phyloP scores from a whole-genome alignment of 2,113 vertebrate genomes.

The Rhynchomys soricoides region DNA sequence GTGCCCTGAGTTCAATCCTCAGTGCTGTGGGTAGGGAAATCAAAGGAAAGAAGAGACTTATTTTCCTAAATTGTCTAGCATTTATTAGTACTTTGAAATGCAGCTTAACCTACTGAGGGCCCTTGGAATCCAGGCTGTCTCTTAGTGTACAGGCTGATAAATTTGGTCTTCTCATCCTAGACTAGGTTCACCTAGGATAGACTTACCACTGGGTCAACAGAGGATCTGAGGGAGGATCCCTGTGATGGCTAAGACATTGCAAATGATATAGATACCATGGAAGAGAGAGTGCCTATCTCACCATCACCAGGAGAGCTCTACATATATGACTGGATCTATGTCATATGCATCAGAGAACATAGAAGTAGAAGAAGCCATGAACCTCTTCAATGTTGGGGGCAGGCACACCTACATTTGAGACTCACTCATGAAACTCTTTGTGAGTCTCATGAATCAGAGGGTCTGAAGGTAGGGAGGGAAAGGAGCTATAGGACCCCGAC shows the following conservation, averaged over 20 bases:
- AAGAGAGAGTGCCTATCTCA: not conserved
- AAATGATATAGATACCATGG: not conserved
- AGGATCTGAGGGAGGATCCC: not conserved
- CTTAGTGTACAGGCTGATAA: not conserved
- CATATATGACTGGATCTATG: not conserved
- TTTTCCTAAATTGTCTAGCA: not conserved
- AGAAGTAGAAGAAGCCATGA: not conserved
- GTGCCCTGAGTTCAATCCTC: not conserved
- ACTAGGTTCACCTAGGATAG: not conserved
- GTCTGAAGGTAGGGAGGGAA: not conserved
- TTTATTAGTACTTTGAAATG: conserved; percentile 19
- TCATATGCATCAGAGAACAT: not conserved
- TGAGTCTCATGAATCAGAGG: not conserved
- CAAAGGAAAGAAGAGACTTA: not conserved
- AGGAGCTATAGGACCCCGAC: not conserved
- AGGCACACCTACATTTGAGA: not conserved
- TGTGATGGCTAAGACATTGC: not conserved
- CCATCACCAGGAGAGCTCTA: not conserved
- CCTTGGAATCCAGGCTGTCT: not conserved
- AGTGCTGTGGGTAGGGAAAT: not conserved
- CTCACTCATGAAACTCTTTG: not conserved
- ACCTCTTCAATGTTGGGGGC: not conserved
- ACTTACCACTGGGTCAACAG: not conserved
- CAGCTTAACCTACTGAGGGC: not conserved
- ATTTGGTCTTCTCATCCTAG: not conserved